Conservation (phyloP, 1,140 invertebrate genomes). For the Globodera ellingtonae region DNA sequence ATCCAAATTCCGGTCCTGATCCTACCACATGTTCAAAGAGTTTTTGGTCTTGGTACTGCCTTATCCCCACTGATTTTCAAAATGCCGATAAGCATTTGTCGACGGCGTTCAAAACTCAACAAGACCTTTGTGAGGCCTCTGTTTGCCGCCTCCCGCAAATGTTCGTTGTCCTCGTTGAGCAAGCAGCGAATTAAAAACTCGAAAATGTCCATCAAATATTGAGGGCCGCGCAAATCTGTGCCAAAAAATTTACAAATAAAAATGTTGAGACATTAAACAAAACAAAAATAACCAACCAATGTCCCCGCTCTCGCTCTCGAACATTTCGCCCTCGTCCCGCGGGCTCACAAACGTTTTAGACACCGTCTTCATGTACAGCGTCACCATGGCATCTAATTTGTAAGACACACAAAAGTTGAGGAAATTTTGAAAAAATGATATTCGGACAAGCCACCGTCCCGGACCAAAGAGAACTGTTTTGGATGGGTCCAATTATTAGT, state of each 20-base stretch:
- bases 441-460: too few relatives aligned
- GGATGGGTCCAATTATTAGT: too few relatives aligned
- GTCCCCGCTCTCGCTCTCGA: neutral
- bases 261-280: conserved; percentile 15
- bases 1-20: neutral
- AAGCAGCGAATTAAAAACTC: conserved; percentile 1
- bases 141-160: neutral
- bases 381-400: neutral
- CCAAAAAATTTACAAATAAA: conserved; percentile 3
- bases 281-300: neutral
- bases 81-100: too few relatives aligned
- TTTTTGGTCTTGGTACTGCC: too few relatives aligned
- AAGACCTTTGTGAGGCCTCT: conserved; percentile 1
- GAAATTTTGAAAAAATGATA: too few relatives aligned
- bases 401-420: neutral
- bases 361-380: neutral
- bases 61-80: too few relatives aligned
- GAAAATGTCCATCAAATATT: conserved; percentile 11
- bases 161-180: conserved; percentile 1
- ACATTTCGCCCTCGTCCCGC: neutral
- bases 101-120: too few relatives aligned
- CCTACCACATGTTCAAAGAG: neutral
- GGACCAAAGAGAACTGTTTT: too few relatives aligned
- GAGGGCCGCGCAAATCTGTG: conserved; percentile 6
- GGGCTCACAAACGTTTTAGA: neutral